These are phyloP conservation scores for Struthio camelus DNA, from an alignment of 2,113 vertebrate genomes.

Conservation along the genomic window DNA sequence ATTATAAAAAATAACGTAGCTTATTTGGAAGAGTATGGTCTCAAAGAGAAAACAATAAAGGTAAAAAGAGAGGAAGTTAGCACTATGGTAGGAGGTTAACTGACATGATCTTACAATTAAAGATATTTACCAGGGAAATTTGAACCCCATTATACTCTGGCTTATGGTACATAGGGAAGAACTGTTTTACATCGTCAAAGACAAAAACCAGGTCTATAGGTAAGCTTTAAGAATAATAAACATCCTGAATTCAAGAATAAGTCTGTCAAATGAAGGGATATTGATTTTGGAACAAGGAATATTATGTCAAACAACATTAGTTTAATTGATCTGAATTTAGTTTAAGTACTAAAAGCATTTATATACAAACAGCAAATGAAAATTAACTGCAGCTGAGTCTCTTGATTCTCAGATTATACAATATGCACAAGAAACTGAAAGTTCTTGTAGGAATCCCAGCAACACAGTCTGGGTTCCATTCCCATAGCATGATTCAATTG, in stretches of 20 bases:
- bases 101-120: slow-evolving; percentile 80
- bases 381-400: slow-evolving; percentile 83
- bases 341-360: slow-evolving; percentile 85
- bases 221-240: slow-evolving; percentile 89
- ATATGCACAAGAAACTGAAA: slow-evolving; percentile 40
- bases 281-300: slow-evolving; percentile 87
- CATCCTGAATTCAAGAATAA: slow-evolving; percentile 83
- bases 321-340: slow-evolving; percentile 88
- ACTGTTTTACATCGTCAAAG: slow-evolving; percentile 85
- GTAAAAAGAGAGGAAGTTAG: slow-evolving; percentile 55
- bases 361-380: slow-evolving; percentile 83
- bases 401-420: slow-evolving; percentile 67
- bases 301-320: slow-evolving; percentile 85
- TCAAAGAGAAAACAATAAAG: slow-evolving; percentile 35
- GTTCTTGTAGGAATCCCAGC: slow-evolving; percentile 51
- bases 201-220: slow-evolving; percentile 87
- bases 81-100: slow-evolving; percentile 63
- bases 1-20: not conserved
- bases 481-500: slow-evolving; percentile 53
- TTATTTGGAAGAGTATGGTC: not conserved
- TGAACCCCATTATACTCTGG: slow-evolving; percentile 78
- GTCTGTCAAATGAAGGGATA: slow-evolving; percentile 82
- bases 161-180: slow-evolving; percentile 72
- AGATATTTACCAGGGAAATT: slow-evolving; percentile 82
- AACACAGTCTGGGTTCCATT: slow-evolving; percentile 61